Base-by-base conservation (phyloP, 2,113 vertebrate species). In the Balaeniceps rex region DNA sequence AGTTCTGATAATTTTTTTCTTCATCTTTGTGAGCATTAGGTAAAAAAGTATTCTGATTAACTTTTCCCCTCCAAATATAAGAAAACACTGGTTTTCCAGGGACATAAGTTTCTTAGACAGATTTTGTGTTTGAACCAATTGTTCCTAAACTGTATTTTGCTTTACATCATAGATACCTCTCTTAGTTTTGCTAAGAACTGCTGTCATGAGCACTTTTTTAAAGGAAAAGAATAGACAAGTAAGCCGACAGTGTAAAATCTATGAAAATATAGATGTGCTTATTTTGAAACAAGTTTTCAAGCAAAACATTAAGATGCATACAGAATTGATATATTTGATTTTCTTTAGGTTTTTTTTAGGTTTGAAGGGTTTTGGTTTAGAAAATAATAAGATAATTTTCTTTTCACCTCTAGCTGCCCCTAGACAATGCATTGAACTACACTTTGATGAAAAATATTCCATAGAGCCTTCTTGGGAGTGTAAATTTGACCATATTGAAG, bases 401-500 rank as follows among this genome's bases (percentile, higher is more conserved):
- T 93, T 95, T 96, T 95, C 51, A 54, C 66, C 91, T 97, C 58
- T 95, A 99, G 99, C 99, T 92, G 99, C 99, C 55, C 99, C 99
- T 58, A 99, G 99, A 98, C 99, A 99, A 98, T 99, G 99, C 94
- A 99, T 99, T 94, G 99, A 99, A 97, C 99, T 99, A 80, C 99
- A 99, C 95, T 99, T 99, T 97, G 99, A 99, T 97, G 99, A 99
- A 98, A 99, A 99, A 90, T 99, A 99, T 97, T 99, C 99, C 66
- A 99, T 99, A 90, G 99, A 99, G 96, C 99, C 99, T 81, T 99
- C 99, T 90, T 99, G 99, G 99, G 99, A 99, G 98, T 99, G 99
- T 98, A 99, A 99, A 99, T 99, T 99, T 99, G 99, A 99, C 97
- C 99, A 99, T 84, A 99, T 99, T 92, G 99, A 99, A 98, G 99